phyloP scores from a whole-genome alignment of 35 echinoderm and acorn worm species.

The Stichopus chloronotus region DNA sequence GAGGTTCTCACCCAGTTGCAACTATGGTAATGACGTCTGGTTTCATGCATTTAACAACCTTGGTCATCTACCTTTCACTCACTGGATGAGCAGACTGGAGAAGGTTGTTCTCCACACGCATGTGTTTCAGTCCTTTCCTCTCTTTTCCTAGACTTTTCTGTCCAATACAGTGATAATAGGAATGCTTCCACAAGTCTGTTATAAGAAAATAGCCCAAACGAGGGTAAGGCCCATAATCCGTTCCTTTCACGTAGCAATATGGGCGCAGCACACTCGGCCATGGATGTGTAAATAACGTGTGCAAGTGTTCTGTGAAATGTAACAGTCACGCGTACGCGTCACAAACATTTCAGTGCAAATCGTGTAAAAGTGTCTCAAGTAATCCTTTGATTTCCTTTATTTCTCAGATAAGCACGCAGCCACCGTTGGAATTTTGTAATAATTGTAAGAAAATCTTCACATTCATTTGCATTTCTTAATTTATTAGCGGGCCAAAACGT shows the following conservation, averaged over 20 bases:
- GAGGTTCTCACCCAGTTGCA: slow-evolving; percentile 6
- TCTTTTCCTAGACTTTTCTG: not conserved
- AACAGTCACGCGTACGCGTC: too few relatives aligned
- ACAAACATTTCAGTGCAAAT: too few relatives aligned
- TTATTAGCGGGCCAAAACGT: too few relatives aligned
- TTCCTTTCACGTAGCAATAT: not conserved
- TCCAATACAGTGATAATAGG: not conserved
- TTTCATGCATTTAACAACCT: not conserved
- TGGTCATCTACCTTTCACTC: not conserved
- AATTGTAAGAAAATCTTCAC: too few relatives aligned
- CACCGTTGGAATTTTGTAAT: too few relatives aligned
- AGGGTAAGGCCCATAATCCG: not conserved
- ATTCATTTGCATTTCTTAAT: too few relatives aligned
- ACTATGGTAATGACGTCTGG: not conserved
- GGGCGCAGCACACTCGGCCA: too few relatives aligned
- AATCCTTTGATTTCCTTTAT: too few relatives aligned
- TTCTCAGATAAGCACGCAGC: too few relatives aligned
- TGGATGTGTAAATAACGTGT: too few relatives aligned
- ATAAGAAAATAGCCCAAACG: not conserved
- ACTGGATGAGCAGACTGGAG: not conserved
- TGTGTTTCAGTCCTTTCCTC: not conserved
- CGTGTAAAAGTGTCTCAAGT: too few relatives aligned
- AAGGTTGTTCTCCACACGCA: not conserved
- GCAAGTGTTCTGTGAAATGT: too few relatives aligned
- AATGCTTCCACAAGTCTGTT: not conserved